Base-by-base conservation (phyloP, 2,888 invertebrate genomes). In the Dasypolia templi region DNA sequence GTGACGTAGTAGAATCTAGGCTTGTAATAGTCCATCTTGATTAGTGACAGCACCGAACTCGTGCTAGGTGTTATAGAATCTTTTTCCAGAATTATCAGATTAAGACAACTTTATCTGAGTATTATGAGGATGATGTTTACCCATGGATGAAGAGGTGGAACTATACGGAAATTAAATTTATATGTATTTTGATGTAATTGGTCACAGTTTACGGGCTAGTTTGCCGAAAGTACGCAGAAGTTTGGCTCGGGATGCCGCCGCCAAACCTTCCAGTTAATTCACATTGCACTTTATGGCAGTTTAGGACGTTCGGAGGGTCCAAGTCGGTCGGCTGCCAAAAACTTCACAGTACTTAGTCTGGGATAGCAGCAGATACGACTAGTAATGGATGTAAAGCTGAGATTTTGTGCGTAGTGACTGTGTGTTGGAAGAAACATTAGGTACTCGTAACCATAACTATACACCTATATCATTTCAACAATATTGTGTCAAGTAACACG, bases 261-360 rank as follows among this genome's bases (percentile, higher is more conserved):
- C 83, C 89, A 88, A 89, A 87, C 85, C 86, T 88, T 86, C 84
- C 87, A 90, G 92, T 92, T 93, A 93, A 93, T 94, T 92, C 92
- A 86, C 89, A 92, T 90, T 91, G 91, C 91, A 90, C 89, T 93
- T 93, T 94, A 94, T 92, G 90, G 92, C 90, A 92, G 92, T 93
- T 93, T 91, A 91, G 91, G 87, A 85, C 84, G 89, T 88, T 89
- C 84, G 85, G 88, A 86, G 85, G 84, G 90, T 84, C 88, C 89
- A 90, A 89, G 86, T 87, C 81, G 82, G 85, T 86, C 79, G 89
- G 83, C 90, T 94, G 94, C 94, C 95, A 94, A 93, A 92, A 92
- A 92, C 85, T 91, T 89, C 79, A 70, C 69, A 82, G 79, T 81
- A 82, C 84, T 82, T 79, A 79, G 80, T 81, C 69, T 68, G 68